A percentile compares a stretch with the other conserved stretches of the same genome.
Conservation (phyloP, 2,113 vertebrate genomes). For the Nibea albiflora region DNA sequence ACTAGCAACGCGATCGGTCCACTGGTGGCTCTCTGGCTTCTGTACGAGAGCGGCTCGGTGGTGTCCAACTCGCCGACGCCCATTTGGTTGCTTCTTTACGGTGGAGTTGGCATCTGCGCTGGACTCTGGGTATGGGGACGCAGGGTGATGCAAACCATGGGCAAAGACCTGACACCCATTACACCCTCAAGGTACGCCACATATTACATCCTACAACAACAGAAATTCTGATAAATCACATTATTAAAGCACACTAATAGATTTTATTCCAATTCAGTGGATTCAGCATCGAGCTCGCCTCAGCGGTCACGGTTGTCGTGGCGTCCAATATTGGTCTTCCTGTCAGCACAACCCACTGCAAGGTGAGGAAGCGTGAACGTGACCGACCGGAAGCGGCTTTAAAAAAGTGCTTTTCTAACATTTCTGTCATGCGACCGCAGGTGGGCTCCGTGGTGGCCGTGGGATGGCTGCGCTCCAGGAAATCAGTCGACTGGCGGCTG, state of each 20-base stretch:
- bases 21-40: conserved; percentile 91
- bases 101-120: conserved; percentile 91
- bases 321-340: conserved; percentile 96
- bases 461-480: conserved; percentile 95
- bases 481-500: conserved; percentile 95
- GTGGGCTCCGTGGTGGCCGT: conserved; percentile 96
- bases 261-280: conserved; percentile 82
- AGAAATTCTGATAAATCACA: not conserved
- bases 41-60: conserved; percentile 87
- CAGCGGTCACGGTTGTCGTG: conserved; percentile 93
- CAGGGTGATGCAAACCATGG: conserved; percentile 97
- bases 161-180: conserved; percentile 96
- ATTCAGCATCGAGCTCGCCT: conserved; percentile 97
- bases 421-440: conserved; percentile 71
- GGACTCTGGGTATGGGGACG: conserved; percentile 98
- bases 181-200: conserved; percentile 92
- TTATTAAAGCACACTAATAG: not conserved
- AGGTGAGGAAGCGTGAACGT: conserved; percentile 81
- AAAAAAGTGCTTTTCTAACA: not conserved
- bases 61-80: conserved; percentile 86
- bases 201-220: not conserved
- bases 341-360: conserved; percentile 98
- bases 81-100: conserved; percentile 94
- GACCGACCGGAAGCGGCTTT: not conserved
- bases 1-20: conserved; percentile 96